phyloP scores from a whole-genome alignment of 2,797 vertebrate genomes.

The Carcharodon carcharias region DNA sequence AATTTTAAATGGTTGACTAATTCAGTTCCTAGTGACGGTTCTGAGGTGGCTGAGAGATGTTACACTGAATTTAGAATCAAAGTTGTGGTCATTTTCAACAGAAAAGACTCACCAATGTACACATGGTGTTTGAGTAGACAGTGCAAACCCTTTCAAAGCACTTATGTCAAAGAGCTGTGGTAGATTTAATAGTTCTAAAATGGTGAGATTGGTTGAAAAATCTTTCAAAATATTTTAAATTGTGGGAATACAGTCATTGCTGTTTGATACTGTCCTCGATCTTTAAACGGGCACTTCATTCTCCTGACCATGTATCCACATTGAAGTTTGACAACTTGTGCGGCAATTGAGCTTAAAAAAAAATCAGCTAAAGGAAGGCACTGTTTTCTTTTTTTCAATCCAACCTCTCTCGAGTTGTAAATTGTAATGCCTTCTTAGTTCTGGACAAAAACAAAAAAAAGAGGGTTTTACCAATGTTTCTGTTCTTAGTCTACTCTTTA shows the following conservation, averaged over 20 bases:
- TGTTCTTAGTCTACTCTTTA: background rate
- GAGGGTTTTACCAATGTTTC: background rate
- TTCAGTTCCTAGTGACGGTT: background rate
- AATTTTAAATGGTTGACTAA: background rate
- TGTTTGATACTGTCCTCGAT: background rate
- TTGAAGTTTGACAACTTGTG: background rate
- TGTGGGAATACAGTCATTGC: background rate
- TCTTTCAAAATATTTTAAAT: background rate
- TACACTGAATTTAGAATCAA: background rate
- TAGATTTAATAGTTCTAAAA: background rate
- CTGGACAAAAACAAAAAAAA: slow-evolving; percentile 11
- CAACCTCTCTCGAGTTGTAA: background rate
- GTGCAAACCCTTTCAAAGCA: background rate
- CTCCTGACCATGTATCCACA: background rate
- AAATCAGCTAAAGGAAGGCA: slow-evolving; percentile 32
- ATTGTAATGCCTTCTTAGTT: background rate
- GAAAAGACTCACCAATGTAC: too few species aligned
- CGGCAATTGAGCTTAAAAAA: background rate
- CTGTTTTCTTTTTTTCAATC: background rate
- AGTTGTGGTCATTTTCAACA: slow-evolving; percentile 3
- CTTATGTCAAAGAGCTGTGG: background rate
- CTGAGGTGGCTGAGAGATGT: background rate
- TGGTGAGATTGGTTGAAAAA: background rate
- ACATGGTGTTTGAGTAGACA: background rate
- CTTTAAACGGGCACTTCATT: background rate